Conservation (phyloP, 2,797 vertebrate species). For the Notamacropus eugenii region DNA sequence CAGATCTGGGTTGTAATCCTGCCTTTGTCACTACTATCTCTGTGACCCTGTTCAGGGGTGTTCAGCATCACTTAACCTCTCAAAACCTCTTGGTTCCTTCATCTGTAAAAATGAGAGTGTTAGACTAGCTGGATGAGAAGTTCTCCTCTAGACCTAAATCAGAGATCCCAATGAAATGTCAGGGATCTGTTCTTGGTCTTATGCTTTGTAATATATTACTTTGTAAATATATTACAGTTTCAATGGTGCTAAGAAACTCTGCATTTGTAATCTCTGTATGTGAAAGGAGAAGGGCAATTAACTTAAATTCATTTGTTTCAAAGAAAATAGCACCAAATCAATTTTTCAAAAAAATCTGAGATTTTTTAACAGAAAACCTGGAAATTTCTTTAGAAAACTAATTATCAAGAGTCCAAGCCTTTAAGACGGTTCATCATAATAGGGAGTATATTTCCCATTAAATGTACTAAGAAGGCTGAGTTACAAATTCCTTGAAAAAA, state of each 20-base stretch:
- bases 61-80: background rate
- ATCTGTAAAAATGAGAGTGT: background rate
- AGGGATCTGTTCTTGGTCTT: background rate
- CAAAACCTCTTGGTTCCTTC: background rate
- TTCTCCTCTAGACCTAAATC: background rate
- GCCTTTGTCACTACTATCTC: background rate
- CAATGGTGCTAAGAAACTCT: constrained; percentile 20
- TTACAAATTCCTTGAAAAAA: constrained; percentile 22
- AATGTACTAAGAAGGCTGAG: background rate
- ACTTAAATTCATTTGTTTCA: background rate
- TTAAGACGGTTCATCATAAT: background rate
- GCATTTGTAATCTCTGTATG: background rate
- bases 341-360: background rate
- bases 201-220: background rate
- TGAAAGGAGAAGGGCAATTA: constrained; percentile 28
- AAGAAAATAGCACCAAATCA: background rate
- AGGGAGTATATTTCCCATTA: constrained; percentile 28
- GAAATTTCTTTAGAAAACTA: constrained; percentile 46
- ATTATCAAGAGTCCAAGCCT: constrained; percentile 18
- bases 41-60: too few species aligned
- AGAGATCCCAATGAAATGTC: background rate
- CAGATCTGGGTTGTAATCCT: background rate
- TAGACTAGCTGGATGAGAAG: background rate
- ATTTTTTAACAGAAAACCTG: background rate
- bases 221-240: constrained; percentile 21